Conservation (phyloP, 1,140 invertebrate species). For the Drosophila mayri region DNA sequence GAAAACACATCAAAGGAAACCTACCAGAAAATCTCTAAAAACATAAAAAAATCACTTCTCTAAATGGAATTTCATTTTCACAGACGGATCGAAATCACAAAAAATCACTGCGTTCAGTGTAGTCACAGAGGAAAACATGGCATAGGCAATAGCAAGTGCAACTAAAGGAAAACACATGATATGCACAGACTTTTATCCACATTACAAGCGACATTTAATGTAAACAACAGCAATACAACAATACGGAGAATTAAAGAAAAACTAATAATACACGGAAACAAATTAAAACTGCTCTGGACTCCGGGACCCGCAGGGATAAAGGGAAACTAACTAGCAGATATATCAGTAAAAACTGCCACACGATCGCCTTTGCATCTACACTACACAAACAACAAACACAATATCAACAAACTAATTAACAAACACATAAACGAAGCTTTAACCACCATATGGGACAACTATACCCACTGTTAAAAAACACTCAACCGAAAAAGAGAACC, state of each 20-base stretch:
- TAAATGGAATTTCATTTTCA: too few relatives aligned
- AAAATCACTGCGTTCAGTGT: not conserved
- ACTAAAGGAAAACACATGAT: not conserved
- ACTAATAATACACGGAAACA: not conserved
- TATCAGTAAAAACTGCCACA: not conserved
- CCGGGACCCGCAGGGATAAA: not conserved
- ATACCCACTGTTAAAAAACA: too few relatives aligned
- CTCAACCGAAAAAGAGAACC: too few relatives aligned
- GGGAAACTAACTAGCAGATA: not conserved
- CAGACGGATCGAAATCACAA: not conserved
- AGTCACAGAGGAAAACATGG: not conserved
- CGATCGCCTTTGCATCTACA: not conserved
- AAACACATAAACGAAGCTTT: not conserved
- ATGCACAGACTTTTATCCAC: not conserved
- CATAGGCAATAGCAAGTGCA: too few relatives aligned
- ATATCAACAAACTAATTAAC: not conserved
- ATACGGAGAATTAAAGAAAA: not conserved
- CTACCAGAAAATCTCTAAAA: too few relatives aligned
- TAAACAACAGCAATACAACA: not conserved
- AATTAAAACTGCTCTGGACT: not conserved
- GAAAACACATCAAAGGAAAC: too few relatives aligned
- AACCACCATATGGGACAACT: too few relatives aligned
- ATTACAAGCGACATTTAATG: not conserved
- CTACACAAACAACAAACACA: not conserved
- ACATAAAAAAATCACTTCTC: too few relatives aligned